These are phyloP conservation scores for Nothoprocta pentlandii DNA, from an alignment of 2,113 vertebrate genomes.

Conservation along the genomic window DNA sequence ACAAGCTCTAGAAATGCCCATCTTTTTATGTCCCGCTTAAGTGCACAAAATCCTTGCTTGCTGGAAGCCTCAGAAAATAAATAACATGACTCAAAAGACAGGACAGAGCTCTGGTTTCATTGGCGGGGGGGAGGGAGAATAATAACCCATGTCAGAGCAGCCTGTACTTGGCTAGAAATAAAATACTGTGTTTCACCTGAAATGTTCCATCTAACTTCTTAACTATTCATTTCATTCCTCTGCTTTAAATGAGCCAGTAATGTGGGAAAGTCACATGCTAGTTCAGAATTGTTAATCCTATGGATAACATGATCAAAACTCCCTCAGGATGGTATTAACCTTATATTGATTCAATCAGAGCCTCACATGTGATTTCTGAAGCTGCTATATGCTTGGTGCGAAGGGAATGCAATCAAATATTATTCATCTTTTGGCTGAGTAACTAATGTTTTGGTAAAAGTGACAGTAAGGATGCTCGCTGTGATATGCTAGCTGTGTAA, in stretches of 20 bases:
- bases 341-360: constrained; percentile 19
- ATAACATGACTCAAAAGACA: not conserved
- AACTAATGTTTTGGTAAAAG: constrained; percentile 26
- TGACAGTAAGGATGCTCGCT: not conserved
- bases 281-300: constrained; percentile 21
- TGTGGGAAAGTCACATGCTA: not conserved
- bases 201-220: not conserved
- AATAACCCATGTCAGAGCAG: not conserved
- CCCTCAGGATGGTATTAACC: constrained; percentile 47
- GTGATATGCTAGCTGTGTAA: not conserved
- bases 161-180: not conserved
- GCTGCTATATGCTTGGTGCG: not conserved
- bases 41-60: not conserved
- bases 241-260: not conserved
- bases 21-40: not conserved
- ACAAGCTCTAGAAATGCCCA: not conserved
- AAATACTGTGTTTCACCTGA: constrained; percentile 1
- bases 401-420: not conserved
- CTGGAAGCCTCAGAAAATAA: not conserved
- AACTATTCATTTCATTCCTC: constrained; percentile 37
- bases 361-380: not conserved
- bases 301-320: constrained; percentile 9
- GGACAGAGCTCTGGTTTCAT: not conserved
- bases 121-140: not conserved
- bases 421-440: not conserved